phyloP scores from a whole-genome alignment of 2,888 invertebrate species.

The Venustoraphidia nigricollis region DNA sequence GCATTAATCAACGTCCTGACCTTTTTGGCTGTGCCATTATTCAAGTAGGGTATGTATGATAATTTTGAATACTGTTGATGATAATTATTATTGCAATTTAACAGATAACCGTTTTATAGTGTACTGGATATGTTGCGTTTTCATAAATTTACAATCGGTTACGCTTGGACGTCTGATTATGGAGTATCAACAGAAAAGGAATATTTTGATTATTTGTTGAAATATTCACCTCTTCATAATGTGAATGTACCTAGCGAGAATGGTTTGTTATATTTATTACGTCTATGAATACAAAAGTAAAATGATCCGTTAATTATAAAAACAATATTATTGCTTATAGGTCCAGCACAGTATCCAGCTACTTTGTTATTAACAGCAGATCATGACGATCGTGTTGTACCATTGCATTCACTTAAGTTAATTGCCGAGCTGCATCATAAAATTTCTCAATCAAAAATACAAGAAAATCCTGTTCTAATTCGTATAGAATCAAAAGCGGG shows the following conservation, averaged over 20 bases:
- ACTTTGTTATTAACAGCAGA: slow-evolving; percentile 88
- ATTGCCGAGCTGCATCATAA: slow-evolving; percentile 78
- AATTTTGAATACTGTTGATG: not conserved
- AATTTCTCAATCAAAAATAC: slow-evolving; percentile 40
- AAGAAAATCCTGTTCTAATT: slow-evolving; percentile 75
- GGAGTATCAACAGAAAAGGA: slow-evolving; percentile 77
- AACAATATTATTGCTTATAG: slow-evolving; percentile 12
- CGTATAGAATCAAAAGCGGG: slow-evolving; percentile 91
- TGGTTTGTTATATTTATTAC: slow-evolving; percentile 21
- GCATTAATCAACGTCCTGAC: slow-evolving; percentile 88
- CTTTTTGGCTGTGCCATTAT: slow-evolving; percentile 85
- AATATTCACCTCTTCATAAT: slow-evolving; percentile 92
- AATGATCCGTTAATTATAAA: not conserved
- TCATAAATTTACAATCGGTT: slow-evolving; percentile 96
- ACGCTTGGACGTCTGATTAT: slow-evolving; percentile 92
- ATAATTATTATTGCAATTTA: not conserved
- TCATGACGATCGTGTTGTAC: slow-evolving; percentile 97
- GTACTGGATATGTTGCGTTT: slow-evolving; percentile 95
- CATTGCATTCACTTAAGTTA: slow-evolving; percentile 91
- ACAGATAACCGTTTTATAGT: slow-evolving; percentile 30
- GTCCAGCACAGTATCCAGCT: slow-evolving; percentile 67
- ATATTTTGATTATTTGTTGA: slow-evolving; percentile 70
- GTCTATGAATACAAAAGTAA: not conserved
- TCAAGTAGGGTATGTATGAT: slow-evolving; percentile 70
- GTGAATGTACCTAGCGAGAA: slow-evolving; percentile 45